Evolutionary conservation across 2,888 invertebrate genomes (phyloP), one percentile per base, ranked within the genome.

Genomic region (Stenotaenia linearis): DNA sequence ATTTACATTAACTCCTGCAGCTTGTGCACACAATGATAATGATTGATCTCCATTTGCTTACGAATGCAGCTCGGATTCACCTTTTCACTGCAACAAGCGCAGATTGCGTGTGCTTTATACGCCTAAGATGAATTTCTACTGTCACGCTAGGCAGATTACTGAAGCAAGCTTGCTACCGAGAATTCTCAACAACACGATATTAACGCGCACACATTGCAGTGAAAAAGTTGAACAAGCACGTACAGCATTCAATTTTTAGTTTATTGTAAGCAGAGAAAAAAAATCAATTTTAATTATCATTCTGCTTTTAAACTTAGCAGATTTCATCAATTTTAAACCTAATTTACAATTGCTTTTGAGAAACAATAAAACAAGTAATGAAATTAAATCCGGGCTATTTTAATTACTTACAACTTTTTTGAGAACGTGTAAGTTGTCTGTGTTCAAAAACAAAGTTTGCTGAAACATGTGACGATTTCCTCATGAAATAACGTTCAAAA

Each of bases 11-110:
- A 61, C 61, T 61, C 10, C 25, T 3, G 6, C 1, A 18, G 45
- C 61, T 10, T 25, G 28, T 10, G 25, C 23, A 25, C 25, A 5
- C 61, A 61, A 61, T 61, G 61, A 61, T 61, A 15, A 61, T 61
- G 61, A 61, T 61, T 61, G 61, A 61, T 61, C 61, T 61, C 23
- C 23, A 61, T 61, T 61, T 61, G 28, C 25, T 61, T 61, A 61
- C 61, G 61, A 61, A 61, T 61, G 61, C 61, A 61, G 61, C 61
- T 61, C 25, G 61, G 61, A 61, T 61, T 61, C 28, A 61, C 61
- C 61, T 61, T 56, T 61, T 61, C 61, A 12, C 23, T 25, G 28
- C 61, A 25, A 61, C 61, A 18, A 45, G 45, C 61, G 9, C 61
- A 61, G 61, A 61, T 61, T 61, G 61, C 61, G 25, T 23, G 61